Percentiles rank a stretch among this genome's conserved stretches.
phyloP scores from a whole-genome alignment of 2,797 vertebrate genomes.

The Ctenopoma kingsleyae region DNA sequence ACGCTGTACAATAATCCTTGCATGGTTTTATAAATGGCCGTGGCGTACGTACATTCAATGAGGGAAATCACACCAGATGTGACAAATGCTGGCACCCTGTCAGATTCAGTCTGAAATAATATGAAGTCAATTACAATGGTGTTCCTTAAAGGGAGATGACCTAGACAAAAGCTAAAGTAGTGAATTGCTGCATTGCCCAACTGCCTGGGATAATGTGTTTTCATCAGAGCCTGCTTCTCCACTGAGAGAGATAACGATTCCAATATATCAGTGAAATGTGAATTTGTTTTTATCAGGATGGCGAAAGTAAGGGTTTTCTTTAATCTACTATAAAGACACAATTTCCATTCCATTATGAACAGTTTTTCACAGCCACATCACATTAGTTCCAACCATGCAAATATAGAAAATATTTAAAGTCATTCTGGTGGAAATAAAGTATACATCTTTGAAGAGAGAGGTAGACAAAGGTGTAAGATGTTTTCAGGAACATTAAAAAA shows the following conservation, averaged over 20 bases:
- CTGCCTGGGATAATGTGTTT: slow-evolving; percentile 51
- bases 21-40: slow-evolving; percentile 6
- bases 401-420: neutral
- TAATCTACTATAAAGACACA: slow-evolving; percentile 24
- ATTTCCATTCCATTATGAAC: slow-evolving; percentile 28
- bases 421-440: slow-evolving; percentile 5
- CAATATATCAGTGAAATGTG: slow-evolving; percentile 62
- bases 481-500: slow-evolving; percentile 14
- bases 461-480: neutral
- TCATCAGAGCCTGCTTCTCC: slow-evolving; percentile 36
- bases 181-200: slow-evolving; percentile 36
- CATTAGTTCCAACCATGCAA: neutral
- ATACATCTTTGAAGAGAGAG: neutral
- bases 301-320: slow-evolving; percentile 26
- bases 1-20: slow-evolving; percentile 4
- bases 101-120: slow-evolving; percentile 42
- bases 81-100: slow-evolving; percentile 46
- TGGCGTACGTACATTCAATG: slow-evolving; percentile 11
- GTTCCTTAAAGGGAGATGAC: slow-evolving; percentile 43
- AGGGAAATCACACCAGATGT: slow-evolving; percentile 35
- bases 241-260: slow-evolving; percentile 48
- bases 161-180: slow-evolving; percentile 27
- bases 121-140: slow-evolving; percentile 36
- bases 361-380: slow-evolving; percentile 15
- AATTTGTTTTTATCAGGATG: slow-evolving; percentile 59